phyloP scores from a whole-genome alignment of 2,797 vertebrate genomes.

The Todus mexicanus region DNA sequence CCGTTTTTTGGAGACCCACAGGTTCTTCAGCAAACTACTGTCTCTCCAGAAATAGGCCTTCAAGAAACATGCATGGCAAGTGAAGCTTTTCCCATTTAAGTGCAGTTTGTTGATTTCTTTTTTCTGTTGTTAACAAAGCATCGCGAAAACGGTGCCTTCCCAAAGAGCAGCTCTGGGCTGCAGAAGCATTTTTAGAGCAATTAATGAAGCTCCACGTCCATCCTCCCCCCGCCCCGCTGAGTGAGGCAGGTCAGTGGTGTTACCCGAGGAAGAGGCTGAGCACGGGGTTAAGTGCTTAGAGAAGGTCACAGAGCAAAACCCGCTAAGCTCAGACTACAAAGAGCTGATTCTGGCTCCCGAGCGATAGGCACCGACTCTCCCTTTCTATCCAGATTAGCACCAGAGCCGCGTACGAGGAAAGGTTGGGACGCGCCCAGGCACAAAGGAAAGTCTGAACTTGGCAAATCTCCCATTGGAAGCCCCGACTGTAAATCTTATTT shows the following conservation, averaged over 20 bases:
- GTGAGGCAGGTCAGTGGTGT: background rate
- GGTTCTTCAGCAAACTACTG: conserved; percentile 86
- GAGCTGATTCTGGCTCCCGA: background rate
- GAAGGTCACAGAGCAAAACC: background rate
- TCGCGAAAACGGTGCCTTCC: background rate
- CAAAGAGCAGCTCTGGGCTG: background rate
- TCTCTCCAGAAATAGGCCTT: conserved; percentile 96
- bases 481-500: background rate
- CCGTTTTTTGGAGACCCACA: conserved; percentile 87
- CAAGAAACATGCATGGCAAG: conserved; percentile 71
- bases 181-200: background rate
- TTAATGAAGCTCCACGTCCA: background rate
- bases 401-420: background rate
- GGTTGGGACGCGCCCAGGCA: background rate
- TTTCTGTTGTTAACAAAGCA: background rate
- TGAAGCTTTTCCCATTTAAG: conserved; percentile 34
- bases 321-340: background rate
- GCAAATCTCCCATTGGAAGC: background rate
- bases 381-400: background rate
- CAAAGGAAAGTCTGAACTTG: background rate
- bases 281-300: background rate
- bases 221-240: too few relatives aligned
- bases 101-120: background rate
- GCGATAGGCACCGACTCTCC: background rate
- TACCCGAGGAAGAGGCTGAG: background rate